Evolutionary conservation across 2,113 vertebrate genomes (phyloP).

Genomic region (Acrocephalus arundinaceus): DNA sequence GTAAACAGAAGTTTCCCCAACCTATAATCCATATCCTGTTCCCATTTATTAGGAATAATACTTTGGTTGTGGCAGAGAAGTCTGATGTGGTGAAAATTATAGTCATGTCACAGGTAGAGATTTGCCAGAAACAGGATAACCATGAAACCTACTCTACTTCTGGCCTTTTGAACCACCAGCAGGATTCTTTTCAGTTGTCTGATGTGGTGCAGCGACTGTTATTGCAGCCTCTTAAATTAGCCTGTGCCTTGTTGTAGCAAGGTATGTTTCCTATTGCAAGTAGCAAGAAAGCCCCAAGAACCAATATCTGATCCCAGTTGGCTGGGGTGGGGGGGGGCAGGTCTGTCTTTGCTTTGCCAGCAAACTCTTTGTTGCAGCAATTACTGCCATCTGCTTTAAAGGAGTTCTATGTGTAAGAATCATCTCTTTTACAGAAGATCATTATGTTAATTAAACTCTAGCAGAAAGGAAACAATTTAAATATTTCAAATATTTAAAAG

Average conservation of each 20-base stretch:
- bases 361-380: not conserved
- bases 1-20: slow-evolving; percentile 45
- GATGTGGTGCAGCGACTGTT: slow-evolving; percentile 44
- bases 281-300: not conserved
- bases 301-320: not conserved
- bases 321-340: not conserved
- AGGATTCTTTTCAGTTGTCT: slow-evolving; percentile 17
- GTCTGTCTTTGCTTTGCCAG: not conserved
- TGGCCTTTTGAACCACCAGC: slow-evolving; percentile 7
- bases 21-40: slow-evolving; percentile 43
- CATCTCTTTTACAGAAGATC: not conserved
- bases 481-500: not conserved
- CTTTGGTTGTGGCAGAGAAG: slow-evolving; percentile 45
- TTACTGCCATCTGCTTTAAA: not conserved
- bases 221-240: slow-evolving; percentile 36
- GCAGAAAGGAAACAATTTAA: not conserved
- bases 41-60: slow-evolving; percentile 46
- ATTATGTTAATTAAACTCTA: not conserved
- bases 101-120: slow-evolving; percentile 32
- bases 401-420: not conserved
- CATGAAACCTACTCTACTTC: slow-evolving; percentile 24
- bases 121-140: slow-evolving; percentile 40
- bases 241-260: not conserved
- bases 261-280: slow-evolving; percentile 4
- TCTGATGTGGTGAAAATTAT: slow-evolving; percentile 61